phyloP scores from a whole-genome alignment of 1,140 invertebrate genomes.

The Drosophila azteca region DNA sequence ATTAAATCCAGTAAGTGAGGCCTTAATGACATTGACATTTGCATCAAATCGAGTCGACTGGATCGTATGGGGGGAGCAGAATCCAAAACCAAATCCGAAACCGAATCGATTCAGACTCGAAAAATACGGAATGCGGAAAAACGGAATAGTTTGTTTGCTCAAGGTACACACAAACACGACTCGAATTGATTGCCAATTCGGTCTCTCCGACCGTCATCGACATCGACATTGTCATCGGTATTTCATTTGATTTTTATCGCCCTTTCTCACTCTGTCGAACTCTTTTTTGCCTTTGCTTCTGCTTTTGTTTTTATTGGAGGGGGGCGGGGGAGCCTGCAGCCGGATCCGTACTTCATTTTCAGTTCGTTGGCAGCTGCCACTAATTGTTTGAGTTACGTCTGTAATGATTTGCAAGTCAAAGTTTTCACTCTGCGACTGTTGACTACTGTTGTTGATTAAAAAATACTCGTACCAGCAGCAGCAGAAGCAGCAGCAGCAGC shows the following conservation, averaged over 20 bases:
- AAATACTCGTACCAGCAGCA: conserved; percentile 42
- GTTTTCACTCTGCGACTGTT: conserved; percentile 57
- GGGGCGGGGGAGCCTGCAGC: not conserved
- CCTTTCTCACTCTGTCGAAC: conserved; percentile 9
- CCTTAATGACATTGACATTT: conserved; percentile 81
- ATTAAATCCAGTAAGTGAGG: conserved; percentile 53
- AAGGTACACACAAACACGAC: conserved; percentile 38
- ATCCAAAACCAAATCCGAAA: not conserved
- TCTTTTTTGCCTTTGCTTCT: conserved; percentile 3
- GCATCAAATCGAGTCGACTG: conserved; percentile 43
- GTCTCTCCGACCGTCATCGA: conserved; percentile 27
- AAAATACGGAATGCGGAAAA: conserved; percentile 48
- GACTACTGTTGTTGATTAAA: conserved; percentile 79
- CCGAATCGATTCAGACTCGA: not conserved
- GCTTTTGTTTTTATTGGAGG: conserved; percentile 4
- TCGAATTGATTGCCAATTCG: conserved; percentile 67
- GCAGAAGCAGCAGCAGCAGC: not conserved
- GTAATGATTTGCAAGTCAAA: conserved; percentile 82
- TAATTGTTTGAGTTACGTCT: conserved; percentile 82
- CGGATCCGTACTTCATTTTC: conserved; percentile 54
- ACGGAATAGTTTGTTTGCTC: conserved; percentile 40
- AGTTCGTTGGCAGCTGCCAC: conserved; percentile 71
- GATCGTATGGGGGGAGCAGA: not conserved
- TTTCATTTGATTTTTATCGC: conserved; percentile 68
- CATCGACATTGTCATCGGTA: conserved; percentile 59